Conservation (phyloP, 2,113 vertebrate genomes). For the Heterotilapia buettikoferi region DNA sequence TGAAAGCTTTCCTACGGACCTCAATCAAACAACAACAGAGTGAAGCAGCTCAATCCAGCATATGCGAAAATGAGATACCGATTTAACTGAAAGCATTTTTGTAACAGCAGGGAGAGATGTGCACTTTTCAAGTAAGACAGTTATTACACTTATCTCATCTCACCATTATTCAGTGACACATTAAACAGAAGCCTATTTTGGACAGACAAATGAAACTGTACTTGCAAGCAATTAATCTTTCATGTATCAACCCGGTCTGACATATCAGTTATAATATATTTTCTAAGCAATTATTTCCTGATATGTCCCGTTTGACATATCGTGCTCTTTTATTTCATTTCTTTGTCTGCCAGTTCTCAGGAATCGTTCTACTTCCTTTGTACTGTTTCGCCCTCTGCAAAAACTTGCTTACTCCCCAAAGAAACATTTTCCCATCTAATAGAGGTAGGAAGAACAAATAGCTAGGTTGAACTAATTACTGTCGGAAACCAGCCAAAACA, state of each 20-base stretch:
- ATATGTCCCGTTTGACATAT: neutral
- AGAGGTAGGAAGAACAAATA: constrained; percentile 57
- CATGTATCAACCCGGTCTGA: neutral
- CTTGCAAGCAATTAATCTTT: neutral
- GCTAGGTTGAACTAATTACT: constrained; percentile 62
- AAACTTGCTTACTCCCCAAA: constrained; percentile 50
- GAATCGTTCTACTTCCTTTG: neutral
- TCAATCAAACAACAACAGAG: neutral
- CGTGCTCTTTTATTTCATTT: neutral
- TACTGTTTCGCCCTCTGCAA: constrained; percentile 24
- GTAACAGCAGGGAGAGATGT: neutral
- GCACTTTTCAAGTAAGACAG: neutral
- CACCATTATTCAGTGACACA: neutral
- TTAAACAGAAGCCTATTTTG: neutral
- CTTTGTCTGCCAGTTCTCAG: neutral
- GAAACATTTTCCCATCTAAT: constrained; percentile 50
- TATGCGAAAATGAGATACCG: neutral
- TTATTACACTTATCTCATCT: neutral
- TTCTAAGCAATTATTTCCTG: neutral
- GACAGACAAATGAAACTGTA: neutral
- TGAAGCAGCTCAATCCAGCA: neutral
- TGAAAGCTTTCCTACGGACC: neutral
- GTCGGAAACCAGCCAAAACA: constrained; percentile 54
- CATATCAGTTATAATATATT: neutral
- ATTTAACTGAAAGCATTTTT: neutral